phyloP scores from a whole-genome alignment of 2,888 invertebrate genomes.

The Pediacus dermestoides region DNA sequence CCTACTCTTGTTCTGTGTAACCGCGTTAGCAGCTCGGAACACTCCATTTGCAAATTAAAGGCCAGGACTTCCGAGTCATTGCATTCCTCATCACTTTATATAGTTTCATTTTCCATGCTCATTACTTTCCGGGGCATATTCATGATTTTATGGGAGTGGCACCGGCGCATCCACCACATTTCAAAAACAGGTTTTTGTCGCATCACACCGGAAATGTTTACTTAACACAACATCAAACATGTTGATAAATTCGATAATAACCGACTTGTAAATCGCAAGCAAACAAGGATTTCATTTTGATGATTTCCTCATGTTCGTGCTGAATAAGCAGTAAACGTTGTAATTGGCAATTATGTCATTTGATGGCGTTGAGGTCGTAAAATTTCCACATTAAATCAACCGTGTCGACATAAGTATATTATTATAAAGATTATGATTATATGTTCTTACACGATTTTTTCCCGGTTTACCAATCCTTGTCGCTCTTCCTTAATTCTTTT shows the following conservation, averaged over 20 bases:
- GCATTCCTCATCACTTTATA: constrained; percentile 41
- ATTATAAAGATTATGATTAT: no score
- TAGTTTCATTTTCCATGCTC: constrained; percentile 37
- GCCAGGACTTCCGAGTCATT: constrained; percentile 45
- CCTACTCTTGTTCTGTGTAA: constrained; percentile 28
- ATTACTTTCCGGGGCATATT: constrained; percentile 40
- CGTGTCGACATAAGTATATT: no score
- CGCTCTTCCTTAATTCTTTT: no score
- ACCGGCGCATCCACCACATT: no score
- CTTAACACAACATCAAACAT: no score
- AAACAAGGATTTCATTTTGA: no score
- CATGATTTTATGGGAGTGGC: constrained; percentile 39
- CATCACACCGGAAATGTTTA: no score
- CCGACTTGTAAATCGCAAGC: no score
- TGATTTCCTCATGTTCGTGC: constrained; percentile 1
- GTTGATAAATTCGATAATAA: no score
- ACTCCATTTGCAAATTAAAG: constrained; percentile 50
- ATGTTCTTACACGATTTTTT: no score
- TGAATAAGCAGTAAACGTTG: constrained; percentile 3
- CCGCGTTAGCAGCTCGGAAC: constrained; percentile 41
- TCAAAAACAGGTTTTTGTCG: no score
- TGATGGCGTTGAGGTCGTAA: constrained; percentile 3
- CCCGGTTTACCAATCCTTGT: no score
- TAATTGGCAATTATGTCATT: constrained; percentile 5
- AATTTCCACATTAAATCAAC: constrained; percentile 3